These are phyloP conservation scores for Semnornis frantzii DNA, from an alignment of 2,113 vertebrate species.

Conservation along the genomic window DNA sequence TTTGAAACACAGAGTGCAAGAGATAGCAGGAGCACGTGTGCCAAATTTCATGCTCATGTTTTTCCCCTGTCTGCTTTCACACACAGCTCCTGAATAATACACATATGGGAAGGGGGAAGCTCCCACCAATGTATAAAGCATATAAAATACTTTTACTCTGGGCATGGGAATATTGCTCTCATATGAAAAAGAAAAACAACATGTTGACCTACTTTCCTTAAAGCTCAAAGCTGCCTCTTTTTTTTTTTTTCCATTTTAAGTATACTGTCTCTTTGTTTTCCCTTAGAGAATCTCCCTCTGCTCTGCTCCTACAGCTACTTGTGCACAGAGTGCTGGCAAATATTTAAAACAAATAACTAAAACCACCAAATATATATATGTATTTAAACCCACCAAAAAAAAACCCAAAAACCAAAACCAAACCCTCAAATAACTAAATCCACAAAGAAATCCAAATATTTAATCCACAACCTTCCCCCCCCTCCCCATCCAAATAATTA, in stretches of 20 bases:
- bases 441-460: no score
- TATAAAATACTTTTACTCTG: background rate
- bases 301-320: background rate
- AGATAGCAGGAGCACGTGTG: background rate
- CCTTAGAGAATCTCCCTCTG: background rate
- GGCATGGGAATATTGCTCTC: background rate
- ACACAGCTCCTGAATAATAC: slow-evolving; percentile 37
- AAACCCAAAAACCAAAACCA: no score
- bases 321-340: background rate
- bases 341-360: background rate
- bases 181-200: background rate
- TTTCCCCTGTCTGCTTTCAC: slow-evolving; percentile 21
- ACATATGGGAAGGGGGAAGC: background rate
- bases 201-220: slow-evolving; percentile 26
- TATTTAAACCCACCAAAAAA: background rate
- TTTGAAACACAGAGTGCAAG: slow-evolving; percentile 4
- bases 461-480: no score
- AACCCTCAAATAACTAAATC: no score
- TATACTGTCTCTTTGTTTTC: slow-evolving; percentile 2
- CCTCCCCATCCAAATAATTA: no score
- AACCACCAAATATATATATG: background rate
- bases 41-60: slow-evolving; percentile 38
- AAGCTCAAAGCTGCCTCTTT: background rate
- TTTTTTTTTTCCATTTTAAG: slow-evolving; percentile 9
- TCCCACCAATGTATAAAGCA: background rate